A percentile compares a stretch with the other conserved stretches of the same genome.
phyloP scores from a whole-genome alignment of 2,888 invertebrate genomes.

The Schrankia costaestrigalis region DNA sequence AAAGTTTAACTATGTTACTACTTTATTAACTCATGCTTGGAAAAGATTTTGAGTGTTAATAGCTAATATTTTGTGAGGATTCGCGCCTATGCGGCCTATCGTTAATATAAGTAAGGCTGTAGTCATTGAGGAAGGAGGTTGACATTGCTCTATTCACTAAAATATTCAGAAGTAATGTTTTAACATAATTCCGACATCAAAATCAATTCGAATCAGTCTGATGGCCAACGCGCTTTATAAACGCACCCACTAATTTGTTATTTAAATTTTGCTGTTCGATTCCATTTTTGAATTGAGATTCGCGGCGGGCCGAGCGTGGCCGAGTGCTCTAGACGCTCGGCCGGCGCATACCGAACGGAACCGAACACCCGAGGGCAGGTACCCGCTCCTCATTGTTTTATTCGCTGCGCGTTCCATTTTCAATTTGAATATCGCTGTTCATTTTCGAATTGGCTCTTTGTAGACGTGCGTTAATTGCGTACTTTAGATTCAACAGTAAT shows the following conservation, averaged over 20 bases:
- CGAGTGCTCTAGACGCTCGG: constrained; percentile 46
- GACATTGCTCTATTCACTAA: constrained; percentile 25
- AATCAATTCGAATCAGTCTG: constrained; percentile 63
- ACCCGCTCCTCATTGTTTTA: constrained; percentile 64
- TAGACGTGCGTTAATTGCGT: constrained; percentile 74
- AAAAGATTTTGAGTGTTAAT: too few species aligned
- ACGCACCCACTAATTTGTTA: constrained; percentile 72
- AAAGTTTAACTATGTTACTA: too few species aligned
- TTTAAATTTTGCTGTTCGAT: constrained; percentile 68
- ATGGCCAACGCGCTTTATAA: constrained; percentile 60
- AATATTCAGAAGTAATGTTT: constrained; percentile 28
- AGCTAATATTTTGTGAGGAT: too few species aligned
- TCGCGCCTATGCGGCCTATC: too few species aligned
- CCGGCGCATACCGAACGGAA: constrained; percentile 43
- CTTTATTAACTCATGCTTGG: too few species aligned
- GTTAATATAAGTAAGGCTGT: constrained; percentile 6
- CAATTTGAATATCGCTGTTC: constrained; percentile 78
- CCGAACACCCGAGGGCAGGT: constrained; percentile 43
- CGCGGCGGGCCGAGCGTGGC: constrained; percentile 39
- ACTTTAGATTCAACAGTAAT: constrained; percentile 77
- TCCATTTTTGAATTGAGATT: constrained; percentile 67
- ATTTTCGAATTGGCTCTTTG: constrained; percentile 75
- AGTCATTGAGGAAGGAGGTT: constrained; percentile 17
- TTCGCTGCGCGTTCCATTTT: constrained; percentile 74
- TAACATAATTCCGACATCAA: constrained; percentile 50